These are phyloP conservation scores for Lottia scabra DNA, from an alignment of 2,888 invertebrate genomes.

Conservation along the genomic window DNA sequence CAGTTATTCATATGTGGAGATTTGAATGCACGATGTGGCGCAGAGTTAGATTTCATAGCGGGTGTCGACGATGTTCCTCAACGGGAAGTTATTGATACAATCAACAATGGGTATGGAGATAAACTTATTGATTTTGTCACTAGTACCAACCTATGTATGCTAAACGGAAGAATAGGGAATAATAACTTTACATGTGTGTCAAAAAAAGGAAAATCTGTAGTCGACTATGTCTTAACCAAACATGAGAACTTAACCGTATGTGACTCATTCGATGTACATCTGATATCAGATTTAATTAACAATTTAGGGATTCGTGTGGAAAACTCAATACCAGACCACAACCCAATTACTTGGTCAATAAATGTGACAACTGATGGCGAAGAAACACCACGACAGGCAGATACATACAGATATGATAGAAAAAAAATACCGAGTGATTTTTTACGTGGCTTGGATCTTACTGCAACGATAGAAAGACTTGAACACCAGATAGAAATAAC, in stretches of 20 bases:
- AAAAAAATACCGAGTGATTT: not conserved
- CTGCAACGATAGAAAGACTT: too few species aligned
- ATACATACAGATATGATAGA: not conserved
- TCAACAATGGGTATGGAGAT: not conserved
- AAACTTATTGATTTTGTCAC: too few species aligned
- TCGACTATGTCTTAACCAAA: not conserved
- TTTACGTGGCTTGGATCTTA: conserved; percentile 11
- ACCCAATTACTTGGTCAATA: not conserved
- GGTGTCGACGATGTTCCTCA: not conserved
- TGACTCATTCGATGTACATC: not conserved
- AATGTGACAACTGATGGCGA: not conserved
- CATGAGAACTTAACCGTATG: not conserved
- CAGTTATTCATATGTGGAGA: not conserved
- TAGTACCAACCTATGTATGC: not conserved
- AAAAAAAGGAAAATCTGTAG: not conserved
- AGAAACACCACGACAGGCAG: not conserved
- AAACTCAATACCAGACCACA: not conserved
- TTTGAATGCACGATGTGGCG: not conserved
- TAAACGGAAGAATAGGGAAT: not conserved
- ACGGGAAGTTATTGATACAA: not conserved
- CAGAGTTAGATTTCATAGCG: not conserved
- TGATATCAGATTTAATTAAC: not conserved
- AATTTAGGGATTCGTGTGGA: not conserved
- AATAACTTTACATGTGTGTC: not conserved
- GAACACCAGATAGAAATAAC: too few species aligned